These are phyloP conservation scores for Epirrita christyi DNA, from an alignment of 2,888 invertebrate genomes.

Conservation along the genomic window DNA sequence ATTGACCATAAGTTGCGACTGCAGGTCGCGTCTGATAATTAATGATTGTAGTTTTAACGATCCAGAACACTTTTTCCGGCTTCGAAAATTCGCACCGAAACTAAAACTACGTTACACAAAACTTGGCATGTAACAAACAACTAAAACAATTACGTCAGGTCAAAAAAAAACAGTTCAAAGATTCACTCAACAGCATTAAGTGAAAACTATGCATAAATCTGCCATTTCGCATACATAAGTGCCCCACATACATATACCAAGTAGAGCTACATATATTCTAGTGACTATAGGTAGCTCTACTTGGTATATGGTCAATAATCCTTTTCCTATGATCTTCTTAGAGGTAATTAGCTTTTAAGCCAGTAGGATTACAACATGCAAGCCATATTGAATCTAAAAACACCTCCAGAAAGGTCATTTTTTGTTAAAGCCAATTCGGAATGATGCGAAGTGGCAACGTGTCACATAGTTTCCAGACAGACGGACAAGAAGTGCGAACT, in stretches of 20 bases:
- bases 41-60: background rate
- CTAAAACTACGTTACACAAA: conserved; percentile 9
- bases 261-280: too few relatives aligned
- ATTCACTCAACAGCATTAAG: too few relatives aligned
- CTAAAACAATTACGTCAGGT: conserved; percentile 32
- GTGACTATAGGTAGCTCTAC: too few relatives aligned
- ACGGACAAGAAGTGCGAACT: conserved; percentile 42
- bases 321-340: too few relatives aligned
- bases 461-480: conserved; percentile 23
- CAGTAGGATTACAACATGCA: background rate
- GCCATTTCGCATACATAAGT: too few relatives aligned
- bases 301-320: too few relatives aligned
- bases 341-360: too few relatives aligned
- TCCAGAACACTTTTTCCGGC: background rate
- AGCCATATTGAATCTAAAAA: background rate
- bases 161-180: too few relatives aligned
- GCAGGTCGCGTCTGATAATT: too few relatives aligned
- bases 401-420: background rate
- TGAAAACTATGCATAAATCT: too few relatives aligned
- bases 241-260: too few relatives aligned
- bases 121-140: conserved; percentile 21
- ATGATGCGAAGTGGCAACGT: background rate
- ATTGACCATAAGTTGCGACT: too few relatives aligned
- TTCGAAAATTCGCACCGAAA: conserved; percentile 10
- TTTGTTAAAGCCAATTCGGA: background rate